Percentiles rank a stretch among this genome's conserved stretches.
phyloP scores from a whole-genome alignment of 1,140 invertebrate genomes.

The Nylanderia fulva region DNA sequence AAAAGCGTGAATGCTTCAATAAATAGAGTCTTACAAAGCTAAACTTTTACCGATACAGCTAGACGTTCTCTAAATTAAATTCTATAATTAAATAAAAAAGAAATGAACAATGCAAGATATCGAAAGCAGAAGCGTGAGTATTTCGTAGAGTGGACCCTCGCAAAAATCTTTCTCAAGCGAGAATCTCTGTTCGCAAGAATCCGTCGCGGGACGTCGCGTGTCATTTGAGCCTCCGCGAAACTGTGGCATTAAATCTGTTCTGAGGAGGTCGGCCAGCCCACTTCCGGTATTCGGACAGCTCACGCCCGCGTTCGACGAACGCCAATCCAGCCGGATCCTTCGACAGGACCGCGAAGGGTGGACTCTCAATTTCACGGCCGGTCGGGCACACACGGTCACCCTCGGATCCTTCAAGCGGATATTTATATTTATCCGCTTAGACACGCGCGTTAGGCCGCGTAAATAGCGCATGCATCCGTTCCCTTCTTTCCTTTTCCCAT shows the following conservation, averaged over 20 bases:
- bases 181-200: neutral
- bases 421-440: constrained; percentile 77
- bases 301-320: constrained; percentile 42
- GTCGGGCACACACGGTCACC: constrained; percentile 59
- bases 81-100: too few species aligned
- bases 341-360: constrained; percentile 57
- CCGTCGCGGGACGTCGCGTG: neutral
- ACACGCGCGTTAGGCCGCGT: constrained; percentile 62
- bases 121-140: neutral
- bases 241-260: constrained; percentile 5
- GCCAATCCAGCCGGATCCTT: constrained; percentile 37
- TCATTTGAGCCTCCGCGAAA: constrained; percentile 22
- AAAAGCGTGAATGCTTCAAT: too few species aligned
- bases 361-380: constrained; percentile 77
- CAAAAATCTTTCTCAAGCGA: neutral
- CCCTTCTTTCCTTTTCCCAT: neutral
- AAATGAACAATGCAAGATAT: neutral
- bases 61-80: too few species aligned
- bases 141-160: neutral
- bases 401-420: constrained; percentile 49
- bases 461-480: constrained; percentile 52
- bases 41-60: too few species aligned
- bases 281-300: constrained; percentile 43
- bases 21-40: too few species aligned
- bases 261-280: neutral